Evolutionary conservation across 1,140 invertebrate species (phyloP), one percentile per base, ranked within the genome.

Genomic region (Drosophila orena): DNA sequence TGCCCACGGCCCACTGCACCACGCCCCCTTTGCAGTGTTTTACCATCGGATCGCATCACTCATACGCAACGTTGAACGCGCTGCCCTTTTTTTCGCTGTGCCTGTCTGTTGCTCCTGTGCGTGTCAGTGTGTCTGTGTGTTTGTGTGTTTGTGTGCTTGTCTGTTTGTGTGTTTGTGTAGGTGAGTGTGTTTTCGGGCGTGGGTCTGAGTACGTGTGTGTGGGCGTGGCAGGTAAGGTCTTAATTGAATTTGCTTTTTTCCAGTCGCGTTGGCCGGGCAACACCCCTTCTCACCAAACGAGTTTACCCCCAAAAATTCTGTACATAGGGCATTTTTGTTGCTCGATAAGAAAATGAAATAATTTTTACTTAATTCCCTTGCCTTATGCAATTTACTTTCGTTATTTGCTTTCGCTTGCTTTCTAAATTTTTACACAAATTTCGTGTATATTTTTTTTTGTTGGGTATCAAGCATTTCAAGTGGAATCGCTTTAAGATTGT

Each of bases 211-310:
- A 20, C n/a, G 37, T 17, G 20, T 17, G 20, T 50, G 38, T 49
- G 43, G 59, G 70, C 77, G 73, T 47, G 79, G 57, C 71, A 85
- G 80, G 80, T 72, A 84, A 71, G 59, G 72, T 69, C 81, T 85
- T 84, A 85, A 84, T 84, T 84, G 66, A 85, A 84, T 84, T 85
- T 66, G 46, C 43, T 57, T 77, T 59, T 68, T 56, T 55, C 59
- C 40, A 37, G 68, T 46, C 46, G 60, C 71, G 80, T 83, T 83
- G 75, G 75, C 80, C 40, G 8, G 75, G 80, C 43, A 81, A 81
- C 78, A 56, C 46, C 27, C 50, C 38, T 52, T 37, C 15, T 12
- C 11, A 14, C 11, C 15, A n/a, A 7, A 7, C 24, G n/a, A 7
- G 15, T 15, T 27, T 42, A 8, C 11, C 17, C n/a, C 11, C 22